Evolutionary conservation across 2,888 invertebrate genomes (phyloP).

Genomic region (Pharmacophagus antenor): DNA sequence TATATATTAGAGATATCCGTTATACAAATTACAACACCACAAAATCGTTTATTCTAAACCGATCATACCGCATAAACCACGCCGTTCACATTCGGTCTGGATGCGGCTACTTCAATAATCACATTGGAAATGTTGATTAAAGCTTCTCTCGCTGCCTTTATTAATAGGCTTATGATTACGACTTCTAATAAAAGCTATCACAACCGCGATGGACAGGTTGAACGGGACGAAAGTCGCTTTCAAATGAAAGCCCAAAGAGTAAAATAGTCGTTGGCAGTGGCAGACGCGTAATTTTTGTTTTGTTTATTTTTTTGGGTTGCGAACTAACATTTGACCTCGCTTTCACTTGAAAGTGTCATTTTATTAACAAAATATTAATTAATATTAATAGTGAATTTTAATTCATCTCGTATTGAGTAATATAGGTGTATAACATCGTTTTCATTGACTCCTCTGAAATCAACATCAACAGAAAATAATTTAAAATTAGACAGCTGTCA

Average conservation of each 20-base stretch:
- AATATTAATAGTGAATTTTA: no score
- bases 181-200: conserved; percentile 63
- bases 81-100: conserved; percentile 37
- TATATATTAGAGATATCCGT: conserved; percentile 2
- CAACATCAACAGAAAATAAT: no score
- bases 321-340: no score
- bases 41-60: conserved; percentile 45
- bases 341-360: no score
- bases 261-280: conserved; percentile 13
- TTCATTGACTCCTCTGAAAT: no score
- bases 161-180: conserved; percentile 67
- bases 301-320: no score
- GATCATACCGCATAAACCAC: conserved; percentile 36
- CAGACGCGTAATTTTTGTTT: no score
- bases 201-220: conserved; percentile 48
- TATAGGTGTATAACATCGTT: no score
- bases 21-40: conserved; percentile 20
- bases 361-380: no score
- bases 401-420: no score
- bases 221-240: conserved; percentile 48
- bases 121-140: conserved; percentile 69
- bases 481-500: no score
- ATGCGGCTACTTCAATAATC: conserved; percentile 55
- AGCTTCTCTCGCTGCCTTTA: conserved; percentile 54
- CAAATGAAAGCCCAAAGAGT: conserved; percentile 44